phyloP scores from a whole-genome alignment of 2,113 vertebrate species.

The Illadopsis cleaveri region DNA sequence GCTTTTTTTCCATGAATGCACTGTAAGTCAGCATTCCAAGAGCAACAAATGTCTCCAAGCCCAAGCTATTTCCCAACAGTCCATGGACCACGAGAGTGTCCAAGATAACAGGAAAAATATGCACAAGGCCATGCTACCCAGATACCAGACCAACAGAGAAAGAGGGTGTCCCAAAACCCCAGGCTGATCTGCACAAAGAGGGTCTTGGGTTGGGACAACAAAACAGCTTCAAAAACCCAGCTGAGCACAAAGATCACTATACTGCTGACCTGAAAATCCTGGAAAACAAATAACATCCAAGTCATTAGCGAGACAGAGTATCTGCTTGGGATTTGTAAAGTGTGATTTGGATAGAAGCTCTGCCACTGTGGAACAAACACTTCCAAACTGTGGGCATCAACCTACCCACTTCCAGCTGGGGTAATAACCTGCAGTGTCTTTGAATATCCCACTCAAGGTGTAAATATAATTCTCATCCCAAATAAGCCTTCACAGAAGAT shows the following conservation, averaged over 20 bases:
- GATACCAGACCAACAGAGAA: background rate
- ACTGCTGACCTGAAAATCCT: background rate
- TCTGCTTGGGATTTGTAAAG: background rate
- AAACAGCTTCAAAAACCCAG: background rate
- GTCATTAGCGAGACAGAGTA: accelerated
- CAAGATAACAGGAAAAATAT: background rate
- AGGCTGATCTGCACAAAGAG: background rate
- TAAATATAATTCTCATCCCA: background rate
- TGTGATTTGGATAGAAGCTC: background rate
- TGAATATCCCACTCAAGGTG: background rate
- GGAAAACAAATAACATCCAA: background rate
- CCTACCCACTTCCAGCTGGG: background rate
- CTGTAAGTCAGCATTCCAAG: constrained; percentile 48
- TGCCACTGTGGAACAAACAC: background rate
- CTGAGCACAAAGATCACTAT: background rate
- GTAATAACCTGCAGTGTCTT: background rate
- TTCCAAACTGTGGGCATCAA: background rate
- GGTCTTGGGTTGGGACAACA: background rate
- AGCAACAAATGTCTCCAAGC: constrained; percentile 13
- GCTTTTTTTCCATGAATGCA: constrained; percentile 37
- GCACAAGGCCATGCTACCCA: background rate
- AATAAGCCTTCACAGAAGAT: background rate
- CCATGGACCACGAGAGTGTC: background rate
- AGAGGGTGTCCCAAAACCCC: background rate
- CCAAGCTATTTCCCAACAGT: constrained; percentile 17